Conservation (phyloP, 1,140 invertebrate species). For the Hormaphis cornu region DNA sequence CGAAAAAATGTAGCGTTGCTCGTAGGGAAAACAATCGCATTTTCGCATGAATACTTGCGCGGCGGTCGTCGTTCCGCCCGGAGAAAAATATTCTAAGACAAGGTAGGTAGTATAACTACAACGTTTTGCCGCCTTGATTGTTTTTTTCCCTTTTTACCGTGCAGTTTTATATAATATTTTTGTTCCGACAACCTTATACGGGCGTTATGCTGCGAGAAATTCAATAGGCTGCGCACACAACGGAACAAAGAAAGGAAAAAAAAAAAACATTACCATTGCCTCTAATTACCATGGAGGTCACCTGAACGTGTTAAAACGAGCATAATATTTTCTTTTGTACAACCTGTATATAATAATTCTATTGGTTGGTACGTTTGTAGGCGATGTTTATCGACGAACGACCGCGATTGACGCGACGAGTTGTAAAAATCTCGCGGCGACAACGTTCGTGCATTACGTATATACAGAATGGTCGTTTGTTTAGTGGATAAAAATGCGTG, state of each 20-base stretch:
- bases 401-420: too few species aligned
- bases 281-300: conserved; percentile 7
- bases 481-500: too few species aligned
- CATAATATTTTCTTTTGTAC: neutral
- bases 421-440: neutral
- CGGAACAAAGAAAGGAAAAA: neutral
- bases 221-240: neutral
- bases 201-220: neutral
- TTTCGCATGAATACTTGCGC: too few species aligned
- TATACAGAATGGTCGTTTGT: too few species aligned
- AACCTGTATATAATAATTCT: neutral
- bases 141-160: neutral
- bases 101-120: too few species aligned
- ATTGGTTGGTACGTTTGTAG: too few species aligned
- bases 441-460: too few species aligned
- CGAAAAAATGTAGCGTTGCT: too few species aligned
- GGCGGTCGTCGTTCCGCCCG: neutral
- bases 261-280: neutral
- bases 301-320: neutral
- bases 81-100: neutral
- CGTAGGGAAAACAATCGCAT: too few species aligned
- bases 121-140: neutral
- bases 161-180: neutral
- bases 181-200: conserved; percentile 19
- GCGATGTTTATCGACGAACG: too few species aligned